phyloP scores from a whole-genome alignment of 2,113 vertebrate species.

The Danionella cerebrum region DNA sequence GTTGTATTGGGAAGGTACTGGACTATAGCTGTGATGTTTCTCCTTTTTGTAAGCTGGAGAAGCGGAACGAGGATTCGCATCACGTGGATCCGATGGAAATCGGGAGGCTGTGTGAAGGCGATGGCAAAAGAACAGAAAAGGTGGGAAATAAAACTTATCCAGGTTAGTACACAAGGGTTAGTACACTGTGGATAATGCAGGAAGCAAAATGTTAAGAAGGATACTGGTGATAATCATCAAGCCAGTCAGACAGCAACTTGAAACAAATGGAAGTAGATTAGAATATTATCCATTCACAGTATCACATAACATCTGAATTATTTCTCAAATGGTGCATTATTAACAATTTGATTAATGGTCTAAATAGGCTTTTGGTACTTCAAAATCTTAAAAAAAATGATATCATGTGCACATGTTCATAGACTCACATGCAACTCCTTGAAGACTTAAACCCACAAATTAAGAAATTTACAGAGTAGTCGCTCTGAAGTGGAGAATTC shows the following conservation, averaged over 20 bases:
- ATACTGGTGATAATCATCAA: not conserved
- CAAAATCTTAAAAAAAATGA: too few relatives aligned
- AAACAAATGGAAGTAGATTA: too few relatives aligned
- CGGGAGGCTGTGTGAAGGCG: constrained; percentile 26
- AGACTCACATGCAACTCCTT: too few relatives aligned
- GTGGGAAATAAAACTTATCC: constrained; percentile 26
- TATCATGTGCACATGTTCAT: not conserved
- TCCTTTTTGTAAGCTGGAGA: constrained; percentile 23
- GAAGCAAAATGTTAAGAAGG: not conserved
- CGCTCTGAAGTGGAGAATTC: not conserved
- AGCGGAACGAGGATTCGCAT: not conserved
- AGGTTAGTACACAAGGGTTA: constrained; percentile 51
- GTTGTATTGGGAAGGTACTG: constrained; percentile 47
- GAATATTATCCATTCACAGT: too few relatives aligned
- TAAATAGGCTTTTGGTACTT: too few relatives aligned
- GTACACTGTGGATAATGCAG: constrained; percentile 10
- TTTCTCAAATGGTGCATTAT: too few relatives aligned
- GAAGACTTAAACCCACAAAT: not conserved
- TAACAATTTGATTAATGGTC: too few relatives aligned
- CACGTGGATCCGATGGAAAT: constrained; percentile 48
- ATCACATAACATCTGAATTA: too few relatives aligned
- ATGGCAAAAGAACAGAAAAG: constrained; percentile 22
- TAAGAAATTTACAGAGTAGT: too few relatives aligned
- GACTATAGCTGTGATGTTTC: constrained; percentile 11
- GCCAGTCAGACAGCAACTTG: too few relatives aligned